phyloP scores from a whole-genome alignment of 2,113 vertebrate species.

The Aptenodytes forsteri region DNA sequence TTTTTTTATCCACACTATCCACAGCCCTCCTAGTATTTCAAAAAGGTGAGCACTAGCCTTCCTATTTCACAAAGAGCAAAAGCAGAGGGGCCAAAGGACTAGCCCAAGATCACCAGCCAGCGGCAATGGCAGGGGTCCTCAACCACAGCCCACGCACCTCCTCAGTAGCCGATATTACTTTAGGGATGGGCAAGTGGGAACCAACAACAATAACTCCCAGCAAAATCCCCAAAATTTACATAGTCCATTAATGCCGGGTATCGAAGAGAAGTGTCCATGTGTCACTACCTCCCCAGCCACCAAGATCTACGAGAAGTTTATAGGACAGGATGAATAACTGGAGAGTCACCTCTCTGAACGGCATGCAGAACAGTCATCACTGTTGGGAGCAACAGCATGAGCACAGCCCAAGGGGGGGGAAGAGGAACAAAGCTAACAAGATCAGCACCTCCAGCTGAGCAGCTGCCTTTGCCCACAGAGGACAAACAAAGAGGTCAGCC shows the following conservation, averaged over 20 bases:
- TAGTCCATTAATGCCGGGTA: neutral
- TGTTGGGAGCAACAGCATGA: neutral
- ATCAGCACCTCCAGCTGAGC: neutral
- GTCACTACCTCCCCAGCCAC: neutral
- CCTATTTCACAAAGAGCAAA: neutral
- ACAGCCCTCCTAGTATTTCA: neutral
- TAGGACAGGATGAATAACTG: neutral
- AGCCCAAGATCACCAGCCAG: neutral
- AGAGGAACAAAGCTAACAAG: neutral
- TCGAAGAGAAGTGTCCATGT: neutral
- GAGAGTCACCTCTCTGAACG: neutral
- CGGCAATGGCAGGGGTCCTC: neutral
- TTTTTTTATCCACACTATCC: neutral
- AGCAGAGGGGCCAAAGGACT: neutral
- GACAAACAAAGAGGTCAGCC: no score
- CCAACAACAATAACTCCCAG: neutral
- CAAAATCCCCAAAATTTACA: neutral
- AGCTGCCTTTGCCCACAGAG: neutral
- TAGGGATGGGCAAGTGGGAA: neutral
- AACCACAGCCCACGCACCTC: neutral
- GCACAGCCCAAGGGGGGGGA: neutral
- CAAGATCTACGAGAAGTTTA: neutral
- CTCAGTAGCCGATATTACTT: neutral
- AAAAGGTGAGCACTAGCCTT: neutral
- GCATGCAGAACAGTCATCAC: accelerated